Evolutionary conservation across 2,797 vertebrate genomes (phyloP).

Genomic region (Sebastes ruberrimus): DNA sequence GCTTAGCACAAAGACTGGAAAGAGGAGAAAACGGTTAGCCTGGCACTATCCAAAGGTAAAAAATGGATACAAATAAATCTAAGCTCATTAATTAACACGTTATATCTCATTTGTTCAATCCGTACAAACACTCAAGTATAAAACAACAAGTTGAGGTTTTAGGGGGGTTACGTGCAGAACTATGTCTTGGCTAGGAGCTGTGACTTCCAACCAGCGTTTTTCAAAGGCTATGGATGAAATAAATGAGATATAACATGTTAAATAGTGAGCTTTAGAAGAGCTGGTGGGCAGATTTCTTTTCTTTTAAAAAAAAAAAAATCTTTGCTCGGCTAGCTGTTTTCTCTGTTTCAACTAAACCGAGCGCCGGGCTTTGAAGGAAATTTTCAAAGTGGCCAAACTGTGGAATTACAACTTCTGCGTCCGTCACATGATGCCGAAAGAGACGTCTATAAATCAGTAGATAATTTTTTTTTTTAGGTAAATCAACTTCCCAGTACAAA

Average conservation of each 20-base stretch:
- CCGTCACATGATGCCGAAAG: no score
- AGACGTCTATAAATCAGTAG: no score
- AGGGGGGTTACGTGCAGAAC: background rate
- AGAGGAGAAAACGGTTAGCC: background rate
- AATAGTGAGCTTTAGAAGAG: background rate
- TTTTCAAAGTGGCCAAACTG: no score
- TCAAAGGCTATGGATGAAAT: background rate
- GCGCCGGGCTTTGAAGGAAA: no score
- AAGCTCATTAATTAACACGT: background rate
- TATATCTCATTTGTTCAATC: no score
- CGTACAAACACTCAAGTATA: background rate
- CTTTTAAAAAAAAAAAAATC: background rate
- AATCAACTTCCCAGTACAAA: no score
- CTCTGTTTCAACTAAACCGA: background rate
- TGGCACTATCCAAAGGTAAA: background rate
- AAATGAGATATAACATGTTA: background rate
- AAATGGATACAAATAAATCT: background rate
- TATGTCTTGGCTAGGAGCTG: background rate
- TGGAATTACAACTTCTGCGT: no score
- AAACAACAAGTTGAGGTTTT: background rate
- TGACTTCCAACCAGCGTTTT: background rate
- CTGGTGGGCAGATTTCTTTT: background rate
- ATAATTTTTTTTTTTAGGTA: no score
- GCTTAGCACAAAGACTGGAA: background rate
- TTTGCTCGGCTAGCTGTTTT: background rate